A percentile compares a stretch with the other conserved stretches of the same genome.
Conservation (phyloP, 2,113 vertebrate species). For the Myotis brandtii region DNA sequence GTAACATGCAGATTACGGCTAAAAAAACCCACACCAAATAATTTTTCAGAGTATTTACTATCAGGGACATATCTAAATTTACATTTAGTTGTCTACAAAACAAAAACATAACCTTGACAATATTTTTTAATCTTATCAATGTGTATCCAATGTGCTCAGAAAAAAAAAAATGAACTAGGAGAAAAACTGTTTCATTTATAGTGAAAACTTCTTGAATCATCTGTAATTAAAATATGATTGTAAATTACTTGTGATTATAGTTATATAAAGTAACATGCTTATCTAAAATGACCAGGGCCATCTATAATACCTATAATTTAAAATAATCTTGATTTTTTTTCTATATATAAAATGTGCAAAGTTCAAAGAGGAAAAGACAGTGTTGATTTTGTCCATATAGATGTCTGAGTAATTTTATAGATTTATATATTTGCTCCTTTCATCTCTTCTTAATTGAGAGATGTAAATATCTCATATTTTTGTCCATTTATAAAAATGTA, state of each 20-base stretch:
- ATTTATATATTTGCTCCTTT: neutral
- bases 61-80: neutral
- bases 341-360: neutral
- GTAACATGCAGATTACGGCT: neutral
- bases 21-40: slow-evolving; percentile 21
- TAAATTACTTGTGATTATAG: neutral
- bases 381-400: neutral
- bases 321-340: neutral
- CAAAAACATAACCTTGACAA: neutral
- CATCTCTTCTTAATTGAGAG: neutral
- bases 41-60: slow-evolving; percentile 18
- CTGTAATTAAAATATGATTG: neutral
- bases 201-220: slow-evolving; percentile 21
- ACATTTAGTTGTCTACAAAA: slow-evolving; percentile 25
- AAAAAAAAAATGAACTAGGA: neutral
- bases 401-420: neutral
- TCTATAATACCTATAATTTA: neutral
- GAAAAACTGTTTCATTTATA: neutral
- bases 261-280: neutral
- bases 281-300: neutral
- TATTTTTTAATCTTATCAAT: neutral
- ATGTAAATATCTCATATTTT: neutral
- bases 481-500: neutral
- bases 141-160: neutral
- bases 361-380: neutral